These are phyloP conservation scores for Xenopus petersii DNA, from an alignment of 2,797 vertebrate genomes.

Conservation along the genomic window DNA sequence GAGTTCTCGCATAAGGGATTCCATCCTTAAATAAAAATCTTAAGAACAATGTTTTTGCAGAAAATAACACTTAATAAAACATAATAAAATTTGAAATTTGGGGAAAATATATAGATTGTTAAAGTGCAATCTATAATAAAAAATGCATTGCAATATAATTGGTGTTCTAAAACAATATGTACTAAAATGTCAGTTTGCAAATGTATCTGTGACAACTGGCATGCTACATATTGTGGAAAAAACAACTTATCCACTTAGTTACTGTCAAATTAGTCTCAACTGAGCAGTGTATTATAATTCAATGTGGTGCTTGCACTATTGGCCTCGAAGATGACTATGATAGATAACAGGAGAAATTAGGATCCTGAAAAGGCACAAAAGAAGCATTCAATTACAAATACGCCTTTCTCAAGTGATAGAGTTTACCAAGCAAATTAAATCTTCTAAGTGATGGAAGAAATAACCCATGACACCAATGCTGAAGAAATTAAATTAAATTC, in stretches of 20 bases:
- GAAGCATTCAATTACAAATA: constrained; percentile 51
- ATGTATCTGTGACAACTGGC: neutral
- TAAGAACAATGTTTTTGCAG: too few relatives aligned
- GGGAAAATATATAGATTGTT: too few relatives aligned
- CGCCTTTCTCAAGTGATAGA: constrained; percentile 60
- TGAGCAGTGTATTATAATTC: constrained; percentile 53
- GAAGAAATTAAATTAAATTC: constrained; percentile 76
- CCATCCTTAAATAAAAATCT: too few relatives aligned
- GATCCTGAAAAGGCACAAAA: constrained; percentile 61
- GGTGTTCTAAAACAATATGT: neutral
- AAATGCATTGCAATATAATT: too few relatives aligned
- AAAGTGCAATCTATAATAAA: too few relatives aligned
- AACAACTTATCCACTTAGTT: constrained; percentile 49
- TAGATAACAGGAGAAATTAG: constrained; percentile 58
- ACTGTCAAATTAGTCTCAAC: constrained; percentile 47
- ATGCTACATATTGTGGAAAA: neutral
- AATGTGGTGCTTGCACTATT: constrained; percentile 53
- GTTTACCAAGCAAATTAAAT: constrained; percentile 71
- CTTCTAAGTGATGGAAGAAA: constrained; percentile 70
- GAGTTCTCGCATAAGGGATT: too few relatives aligned
- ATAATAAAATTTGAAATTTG: too few relatives aligned
- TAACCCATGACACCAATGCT: constrained; percentile 68
- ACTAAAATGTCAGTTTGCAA: neutral
- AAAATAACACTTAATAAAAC: too few relatives aligned
- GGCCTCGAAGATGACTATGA: constrained; percentile 58